phyloP scores from a whole-genome alignment of 2,888 invertebrate genomes.

The Erynnis tages region DNA sequence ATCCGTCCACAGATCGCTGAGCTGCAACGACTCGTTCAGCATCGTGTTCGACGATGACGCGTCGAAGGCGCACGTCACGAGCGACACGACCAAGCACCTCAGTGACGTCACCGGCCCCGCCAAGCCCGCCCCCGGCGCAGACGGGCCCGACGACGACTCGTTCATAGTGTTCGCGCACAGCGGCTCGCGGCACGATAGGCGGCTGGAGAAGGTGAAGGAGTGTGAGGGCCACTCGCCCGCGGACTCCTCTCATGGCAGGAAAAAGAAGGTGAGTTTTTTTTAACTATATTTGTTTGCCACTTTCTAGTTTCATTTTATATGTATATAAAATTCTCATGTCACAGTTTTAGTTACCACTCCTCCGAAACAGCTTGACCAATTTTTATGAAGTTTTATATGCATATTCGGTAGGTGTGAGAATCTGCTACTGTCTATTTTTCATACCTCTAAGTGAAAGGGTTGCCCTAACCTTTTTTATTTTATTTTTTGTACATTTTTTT shows the following conservation, averaged over 20 bases:
- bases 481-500: too few species aligned
- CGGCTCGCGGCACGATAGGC: too few species aligned
- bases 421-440: too few species aligned
- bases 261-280: conserved; percentile 53
- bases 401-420: too few species aligned
- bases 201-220: conserved; percentile 58
- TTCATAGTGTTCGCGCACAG: conserved; percentile 63
- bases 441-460: too few species aligned
- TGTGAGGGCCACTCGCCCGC: conserved; percentile 50
- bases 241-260: conserved; percentile 47
- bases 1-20: conserved; percentile 60
- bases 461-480: too few species aligned
- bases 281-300: too few species aligned
- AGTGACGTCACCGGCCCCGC: conserved; percentile 40
- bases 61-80: conserved; percentile 35
- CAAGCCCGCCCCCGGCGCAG: conserved; percentile 39
- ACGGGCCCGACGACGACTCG: conserved; percentile 59
- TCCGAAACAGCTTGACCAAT: too few species aligned
- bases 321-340: too few species aligned
- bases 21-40: conserved; percentile 74
- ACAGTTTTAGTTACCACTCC: too few species aligned
- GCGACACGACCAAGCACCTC: conserved; percentile 18
- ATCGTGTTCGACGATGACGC: conserved; percentile 68
- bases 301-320: too few species aligned
- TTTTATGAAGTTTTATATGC: too few species aligned